Evolutionary conservation across 35 echinoderm and acorn worm species (phyloP), one percentile per base, ranked within the genome.

Genomic region (Ophioderma brevispina): DNA sequence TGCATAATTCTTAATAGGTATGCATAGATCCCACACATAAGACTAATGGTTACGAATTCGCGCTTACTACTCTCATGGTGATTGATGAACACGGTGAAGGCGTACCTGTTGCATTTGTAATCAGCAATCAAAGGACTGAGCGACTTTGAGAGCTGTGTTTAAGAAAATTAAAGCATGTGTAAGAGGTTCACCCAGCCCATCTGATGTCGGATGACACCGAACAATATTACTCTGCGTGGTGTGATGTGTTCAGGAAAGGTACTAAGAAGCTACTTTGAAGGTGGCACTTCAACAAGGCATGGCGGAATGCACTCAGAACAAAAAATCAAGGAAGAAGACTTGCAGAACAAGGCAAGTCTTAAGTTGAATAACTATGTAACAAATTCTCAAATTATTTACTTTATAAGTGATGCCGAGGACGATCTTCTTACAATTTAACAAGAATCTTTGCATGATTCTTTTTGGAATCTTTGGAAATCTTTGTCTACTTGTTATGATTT

Each of bases 31-130:
- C 90, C 1, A 87, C 90, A 31, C 84, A 86, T 34, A 39, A 76
- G 11, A 92, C 90, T 0, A 70, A 70, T 25, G 59, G 10, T 4
- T 92, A 92, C 38, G 90, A 92, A 63, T 92, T 87, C 59, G 55
- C 33, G 25, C 81, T 92, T 31, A 85, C 46, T 1, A 92, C 84
- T 14, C 34, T 87, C 13, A 25, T 92, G 31, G 90, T 85, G 31
- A 33, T 80, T 10, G 82, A 92, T 80, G 83, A 92, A 36, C 83
- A 79, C 76, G 76, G 82, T 0, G 82, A 92, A 32, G 82, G 43
- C 1, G 41, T 92, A 34, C 90, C 90, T 25, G 43, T 92, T 35
- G 90, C 90, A 21, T 80, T 64, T 70, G 39, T 76, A 38, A 86
- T 86, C 33, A 49, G 55, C 0, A 87, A 92, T 64, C 39, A 84